Percentiles rank a stretch among this genome's conserved stretches.
phyloP scores from a whole-genome alignment of 2,797 vertebrate genomes.

The Setipinna tenuifilis region DNA sequence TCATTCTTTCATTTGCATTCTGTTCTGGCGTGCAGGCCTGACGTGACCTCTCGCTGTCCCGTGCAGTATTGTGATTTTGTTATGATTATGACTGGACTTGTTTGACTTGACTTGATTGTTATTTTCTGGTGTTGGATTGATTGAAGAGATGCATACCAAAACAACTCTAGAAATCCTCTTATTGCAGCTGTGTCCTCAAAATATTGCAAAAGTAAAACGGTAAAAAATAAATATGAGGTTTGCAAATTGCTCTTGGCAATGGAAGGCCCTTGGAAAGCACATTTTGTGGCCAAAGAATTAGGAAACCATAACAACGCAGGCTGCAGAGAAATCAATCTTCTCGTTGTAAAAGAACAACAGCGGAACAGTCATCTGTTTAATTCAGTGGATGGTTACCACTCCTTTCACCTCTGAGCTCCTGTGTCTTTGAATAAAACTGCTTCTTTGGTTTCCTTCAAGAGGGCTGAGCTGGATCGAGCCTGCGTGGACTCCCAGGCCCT shows the following conservation, averaged over 20 bases:
- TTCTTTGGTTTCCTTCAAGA: background rate
- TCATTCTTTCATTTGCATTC: background rate
- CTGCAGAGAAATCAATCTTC: conserved; percentile 3
- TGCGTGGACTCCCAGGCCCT: background rate
- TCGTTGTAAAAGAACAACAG: background rate
- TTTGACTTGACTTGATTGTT: conserved; percentile 13
- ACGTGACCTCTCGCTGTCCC: background rate
- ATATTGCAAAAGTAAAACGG: background rate
- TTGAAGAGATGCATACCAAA: background rate
- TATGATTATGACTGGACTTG: background rate
- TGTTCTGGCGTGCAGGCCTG: background rate
- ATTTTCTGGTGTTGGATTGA: background rate
- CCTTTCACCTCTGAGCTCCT: background rate
- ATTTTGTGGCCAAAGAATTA: conserved; percentile 3
- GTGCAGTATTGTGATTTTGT: background rate
- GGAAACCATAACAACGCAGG: conserved; percentile 9
- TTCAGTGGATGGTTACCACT: background rate
- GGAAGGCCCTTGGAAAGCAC: background rate
- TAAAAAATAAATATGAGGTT: conserved; percentile 1
- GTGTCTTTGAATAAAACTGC: background rate
- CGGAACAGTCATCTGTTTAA: background rate
- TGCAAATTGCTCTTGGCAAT: conserved; percentile 15
- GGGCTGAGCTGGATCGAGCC: background rate
- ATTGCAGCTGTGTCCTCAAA: background rate
- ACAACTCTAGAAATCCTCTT: background rate